phyloP scores from a whole-genome alignment of 2,797 vertebrate genomes.

The Decapterus maruadsi region DNA sequence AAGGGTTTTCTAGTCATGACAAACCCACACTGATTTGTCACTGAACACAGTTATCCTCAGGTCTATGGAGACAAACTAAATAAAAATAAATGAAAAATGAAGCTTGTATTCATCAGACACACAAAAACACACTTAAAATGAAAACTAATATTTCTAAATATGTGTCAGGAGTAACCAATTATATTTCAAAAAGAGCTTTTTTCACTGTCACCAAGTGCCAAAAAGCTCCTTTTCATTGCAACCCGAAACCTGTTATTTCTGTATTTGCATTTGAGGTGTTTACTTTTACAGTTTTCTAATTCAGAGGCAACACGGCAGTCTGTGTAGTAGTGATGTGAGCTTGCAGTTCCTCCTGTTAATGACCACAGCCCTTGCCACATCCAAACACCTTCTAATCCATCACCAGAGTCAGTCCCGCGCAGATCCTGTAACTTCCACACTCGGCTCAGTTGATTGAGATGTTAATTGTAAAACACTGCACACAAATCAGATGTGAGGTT shows the following conservation, averaged over 20 bases:
- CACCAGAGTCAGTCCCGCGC: constrained; percentile 22
- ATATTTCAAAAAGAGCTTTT: background rate
- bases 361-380: constrained; percentile 36
- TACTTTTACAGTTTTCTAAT: constrained; percentile 4
- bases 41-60: background rate
- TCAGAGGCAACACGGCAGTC: background rate
- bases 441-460: constrained; percentile 27
- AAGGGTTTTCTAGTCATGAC: too few species aligned
- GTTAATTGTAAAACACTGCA: constrained; percentile 33
- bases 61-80: background rate
- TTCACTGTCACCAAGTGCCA: background rate
- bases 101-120: background rate
- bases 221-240: background rate
- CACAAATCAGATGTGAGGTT: constrained; percentile 15
- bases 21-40: background rate
- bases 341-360: constrained; percentile 35
- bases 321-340: constrained; percentile 6
- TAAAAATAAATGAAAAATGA: background rate
- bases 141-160: too few species aligned
- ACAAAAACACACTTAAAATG: background rate
- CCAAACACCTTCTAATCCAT: constrained; percentile 54
- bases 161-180: background rate
- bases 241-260: background rate
- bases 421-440: constrained; percentile 14
- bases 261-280: constrained; percentile 23